phyloP scores from a whole-genome alignment of 2,888 invertebrate species.

The Formica aserva region DNA sequence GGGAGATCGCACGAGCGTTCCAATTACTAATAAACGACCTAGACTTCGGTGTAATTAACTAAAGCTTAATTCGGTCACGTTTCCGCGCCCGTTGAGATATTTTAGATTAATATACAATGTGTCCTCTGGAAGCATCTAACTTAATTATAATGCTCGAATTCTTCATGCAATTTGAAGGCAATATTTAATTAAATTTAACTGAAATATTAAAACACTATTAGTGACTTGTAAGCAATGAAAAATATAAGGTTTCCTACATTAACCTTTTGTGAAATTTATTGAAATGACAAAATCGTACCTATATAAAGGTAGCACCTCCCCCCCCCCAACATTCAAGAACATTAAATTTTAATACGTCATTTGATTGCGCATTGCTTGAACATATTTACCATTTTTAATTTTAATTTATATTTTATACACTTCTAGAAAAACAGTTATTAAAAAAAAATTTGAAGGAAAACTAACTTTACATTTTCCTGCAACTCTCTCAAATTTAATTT shows the following conservation, averaged over 20 bases:
- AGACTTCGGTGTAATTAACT: conserved; percentile 43
- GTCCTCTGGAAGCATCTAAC: background rate
- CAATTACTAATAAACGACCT: conserved; percentile 51
- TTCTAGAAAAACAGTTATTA: background rate
- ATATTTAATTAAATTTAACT: conserved; percentile 15
- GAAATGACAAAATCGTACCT: background rate
- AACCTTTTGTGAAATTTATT: background rate
- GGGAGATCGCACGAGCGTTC: conserved; percentile 30
- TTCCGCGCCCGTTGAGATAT: conserved; percentile 26
- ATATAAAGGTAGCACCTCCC: background rate
- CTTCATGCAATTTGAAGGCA: background rate
- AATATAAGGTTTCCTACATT: background rate
- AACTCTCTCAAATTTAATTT: too few species aligned
- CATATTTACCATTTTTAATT: too few species aligned
- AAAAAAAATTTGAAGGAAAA: background rate
- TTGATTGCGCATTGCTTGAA: background rate
- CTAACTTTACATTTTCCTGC: background rate
- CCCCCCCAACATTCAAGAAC: background rate
- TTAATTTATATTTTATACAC: too few species aligned
- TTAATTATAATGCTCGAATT: conserved; percentile 3
- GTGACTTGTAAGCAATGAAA: background rate
- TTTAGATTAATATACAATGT: conserved; percentile 10
- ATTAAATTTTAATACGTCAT: background rate
- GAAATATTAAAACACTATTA: background rate
- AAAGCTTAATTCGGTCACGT: conserved; percentile 36